A percentile compares a stretch with the other conserved stretches of the same genome.
phyloP scores from a whole-genome alignment of 2,888 invertebrate genomes.

The Ephialtes manifestator region DNA sequence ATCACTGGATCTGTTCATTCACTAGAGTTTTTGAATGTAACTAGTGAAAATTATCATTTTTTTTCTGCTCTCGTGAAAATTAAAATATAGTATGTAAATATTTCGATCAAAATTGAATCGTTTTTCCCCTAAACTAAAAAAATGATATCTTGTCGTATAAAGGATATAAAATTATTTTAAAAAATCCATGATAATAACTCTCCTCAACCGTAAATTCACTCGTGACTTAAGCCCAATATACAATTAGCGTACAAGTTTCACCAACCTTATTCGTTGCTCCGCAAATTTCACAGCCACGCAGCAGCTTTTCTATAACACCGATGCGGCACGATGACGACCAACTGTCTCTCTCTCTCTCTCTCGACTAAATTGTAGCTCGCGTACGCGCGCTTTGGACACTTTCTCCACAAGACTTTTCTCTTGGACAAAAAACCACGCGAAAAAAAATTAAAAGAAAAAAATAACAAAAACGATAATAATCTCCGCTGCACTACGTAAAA shows the following conservation, averaged over 20 bases:
- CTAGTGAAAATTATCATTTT: too few relatives aligned
- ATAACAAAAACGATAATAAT: too few relatives aligned
- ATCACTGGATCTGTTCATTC: too few relatives aligned
- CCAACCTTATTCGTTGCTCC: slow-evolving; percentile 80
- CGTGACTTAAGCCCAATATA: neutral
- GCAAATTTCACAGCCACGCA: slow-evolving; percentile 71
- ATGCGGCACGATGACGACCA: slow-evolving; percentile 33
- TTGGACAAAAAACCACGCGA: neutral
- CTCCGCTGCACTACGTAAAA: neutral
- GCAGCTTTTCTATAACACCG: slow-evolving; percentile 69
- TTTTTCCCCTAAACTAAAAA: too few relatives aligned
- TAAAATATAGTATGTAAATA: too few relatives aligned
- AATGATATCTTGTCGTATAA: too few relatives aligned
- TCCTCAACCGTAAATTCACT: too few relatives aligned
- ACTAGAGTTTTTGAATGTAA: too few relatives aligned
- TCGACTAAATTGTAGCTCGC: slow-evolving; percentile 25
- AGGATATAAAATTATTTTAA: too few relatives aligned
- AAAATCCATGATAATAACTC: too few relatives aligned
- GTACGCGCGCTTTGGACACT: slow-evolving; percentile 65
- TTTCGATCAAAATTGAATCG: too few relatives aligned
- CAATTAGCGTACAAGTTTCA: slow-evolving; percentile 75
- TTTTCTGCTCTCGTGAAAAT: too few relatives aligned
- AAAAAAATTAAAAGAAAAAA: neutral
- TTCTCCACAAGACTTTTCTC: slow-evolving; percentile 71
- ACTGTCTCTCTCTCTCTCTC: slow-evolving; percentile 4